Conservation (phyloP, 2,888 invertebrate species). For the Ceratothoa steindachneri region DNA sequence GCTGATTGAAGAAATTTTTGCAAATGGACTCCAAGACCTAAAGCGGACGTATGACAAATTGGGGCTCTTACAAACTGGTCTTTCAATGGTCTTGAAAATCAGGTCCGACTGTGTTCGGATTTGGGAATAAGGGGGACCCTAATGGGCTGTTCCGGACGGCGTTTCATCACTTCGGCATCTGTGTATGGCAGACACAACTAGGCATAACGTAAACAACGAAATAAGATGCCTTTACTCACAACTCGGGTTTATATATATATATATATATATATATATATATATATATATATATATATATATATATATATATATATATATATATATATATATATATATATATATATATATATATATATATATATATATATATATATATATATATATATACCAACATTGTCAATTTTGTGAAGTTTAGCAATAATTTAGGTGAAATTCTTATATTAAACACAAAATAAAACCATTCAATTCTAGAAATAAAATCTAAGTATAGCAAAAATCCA, state of each 20-base stretch:
- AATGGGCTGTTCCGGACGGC: no score
- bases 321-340: conserved; percentile 7
- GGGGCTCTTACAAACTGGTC: neutral
- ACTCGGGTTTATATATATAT: neutral
- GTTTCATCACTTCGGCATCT: neutral
- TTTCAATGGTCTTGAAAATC: conserved; percentile 1
- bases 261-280: neutral
- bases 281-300: neutral
- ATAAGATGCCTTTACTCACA: neutral
- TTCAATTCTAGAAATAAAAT: no score
- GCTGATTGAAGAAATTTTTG: neutral
- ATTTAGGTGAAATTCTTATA: no score
- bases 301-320: neutral
- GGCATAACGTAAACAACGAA: neutral
- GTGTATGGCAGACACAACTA: neutral
- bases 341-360: neutral
- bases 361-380: neutral
- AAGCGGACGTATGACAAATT: conserved; percentile 10
- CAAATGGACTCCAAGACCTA: conserved; percentile 2
- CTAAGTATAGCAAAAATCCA: no score
- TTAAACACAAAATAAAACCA: no score
- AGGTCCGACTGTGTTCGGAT: neutral
- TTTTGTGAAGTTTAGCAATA: neutral
- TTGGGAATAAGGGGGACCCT: neutral
- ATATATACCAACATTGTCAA: no score